Percentiles rank a stretch among this genome's conserved stretches.
Conservation (phyloP, 2,797 vertebrate genomes). For the Sarcoramphus papa region DNA sequence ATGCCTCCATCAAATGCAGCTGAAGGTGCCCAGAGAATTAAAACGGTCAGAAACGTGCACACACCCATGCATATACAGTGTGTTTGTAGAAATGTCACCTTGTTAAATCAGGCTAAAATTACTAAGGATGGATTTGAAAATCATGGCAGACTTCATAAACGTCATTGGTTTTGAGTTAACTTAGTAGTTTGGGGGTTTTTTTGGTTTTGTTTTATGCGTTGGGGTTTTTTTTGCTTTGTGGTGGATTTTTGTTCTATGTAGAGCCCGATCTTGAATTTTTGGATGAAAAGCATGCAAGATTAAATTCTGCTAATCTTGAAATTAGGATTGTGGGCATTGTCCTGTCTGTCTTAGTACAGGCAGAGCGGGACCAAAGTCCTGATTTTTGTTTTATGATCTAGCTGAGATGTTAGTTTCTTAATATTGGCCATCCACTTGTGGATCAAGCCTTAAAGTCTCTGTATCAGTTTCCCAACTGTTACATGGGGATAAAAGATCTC, state of each 20-base stretch:
- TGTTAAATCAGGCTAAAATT: background rate
- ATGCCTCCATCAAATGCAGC: background rate
- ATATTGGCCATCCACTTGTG: too few relatives aligned
- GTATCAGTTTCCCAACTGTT: background rate
- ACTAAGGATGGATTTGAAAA: background rate
- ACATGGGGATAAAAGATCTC: background rate
- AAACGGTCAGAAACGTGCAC: rapidly evolving
- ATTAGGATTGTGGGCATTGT: background rate
- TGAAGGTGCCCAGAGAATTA: background rate
- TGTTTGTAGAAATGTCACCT: background rate
- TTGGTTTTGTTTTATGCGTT: background rate
- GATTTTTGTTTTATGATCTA: too few relatives aligned
- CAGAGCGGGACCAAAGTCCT: background rate
- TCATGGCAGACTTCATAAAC: background rate
- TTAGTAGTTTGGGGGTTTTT: background rate
- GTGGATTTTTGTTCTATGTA: background rate
- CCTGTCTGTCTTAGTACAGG: background rate
- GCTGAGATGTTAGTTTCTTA: background rate
- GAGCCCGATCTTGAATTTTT: background rate
- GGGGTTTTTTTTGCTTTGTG: background rate
- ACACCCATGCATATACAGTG: background rate
- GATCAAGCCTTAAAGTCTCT: background rate
- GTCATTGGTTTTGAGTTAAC: background rate
- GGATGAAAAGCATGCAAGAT: background rate
- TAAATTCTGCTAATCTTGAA: background rate